Evolutionary conservation across 2,113 vertebrate species (phyloP), one percentile per base, ranked within the genome.

Genomic region (Sigmodon hispidus): DNA sequence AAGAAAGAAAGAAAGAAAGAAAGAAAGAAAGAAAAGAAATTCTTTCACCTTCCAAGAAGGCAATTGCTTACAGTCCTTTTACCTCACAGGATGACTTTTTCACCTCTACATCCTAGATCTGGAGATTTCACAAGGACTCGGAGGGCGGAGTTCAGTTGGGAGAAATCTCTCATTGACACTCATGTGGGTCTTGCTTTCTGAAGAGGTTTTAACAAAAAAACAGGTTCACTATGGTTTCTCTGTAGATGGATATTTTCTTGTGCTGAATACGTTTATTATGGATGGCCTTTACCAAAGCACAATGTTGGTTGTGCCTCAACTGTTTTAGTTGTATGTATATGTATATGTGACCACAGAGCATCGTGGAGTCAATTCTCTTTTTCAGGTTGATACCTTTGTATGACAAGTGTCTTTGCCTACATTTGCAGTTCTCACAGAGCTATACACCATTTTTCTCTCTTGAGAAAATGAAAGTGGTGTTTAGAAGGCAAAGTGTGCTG

Each of bases 221-320:
- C 91, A 94, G 87, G 97, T 98, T 97, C 94, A 87, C 96, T 97
- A 95, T 97, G 97, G 98, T 98, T 98, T 98, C 96, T 93, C 57
- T 96, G 92, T 95, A 96, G 87, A 73, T 89, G 48, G 77, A 81
- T 70, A 34, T 48, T 98, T 98, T 98, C 97, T 98, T 61, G 94
- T 98, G 92, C 97, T 98, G 96, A 97, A 98, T 98, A 98, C 97
- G 98, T 97, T 96, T 97, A 97, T 98, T 97, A 97, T 80, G 95
- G 97, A 95, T 95, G 96, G 93, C 94, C 94, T 97, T n/a, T n/a
- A 84, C 98, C 98, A 98, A 98, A 98, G 98, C 97, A 97, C 91
- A 97, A 98, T 95, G 96, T 72, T 65, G 87, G 93, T 97, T 97
- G 92, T 96, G 95, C 89, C 96, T 98, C 91, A 55, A 96, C 93